Evolutionary conservation across 2,113 vertebrate genomes (phyloP), one percentile per base, ranked within the genome.

Genomic region (Daubentonia madagascariensis): DNA sequence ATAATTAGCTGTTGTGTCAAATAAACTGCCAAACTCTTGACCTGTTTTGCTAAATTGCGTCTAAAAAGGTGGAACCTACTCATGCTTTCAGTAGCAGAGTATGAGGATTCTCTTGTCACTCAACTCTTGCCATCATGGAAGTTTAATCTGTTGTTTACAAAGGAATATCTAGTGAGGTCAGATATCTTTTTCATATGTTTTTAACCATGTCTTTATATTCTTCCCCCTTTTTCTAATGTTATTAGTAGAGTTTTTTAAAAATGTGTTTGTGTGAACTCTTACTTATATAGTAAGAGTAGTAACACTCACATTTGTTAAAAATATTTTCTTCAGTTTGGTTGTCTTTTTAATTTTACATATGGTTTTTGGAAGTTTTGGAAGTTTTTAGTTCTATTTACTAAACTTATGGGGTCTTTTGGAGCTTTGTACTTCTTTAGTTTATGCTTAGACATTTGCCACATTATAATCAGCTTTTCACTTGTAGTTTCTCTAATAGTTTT

Each of bases 401-500:
- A 93, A 85, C 8, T 76, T 61, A 23, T 0, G 8, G 17, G 7
- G 20, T 50, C 43, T 75, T 30, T 59, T 3, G 8, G 37, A 45
- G 14, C 4, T 83, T 61, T 80, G 40, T 65, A 75, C 37, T 35
- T 86, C 3, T 73, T 89, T 17, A 4, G 72, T 93, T 86, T 90
- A 68, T 90, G 17, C 6, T 68, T 90, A 80, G 63, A 85, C 8
- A 93, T 65, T 89, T 81, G 30, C 30, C 54, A 70, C 10, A 68
- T 18, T 5, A 35, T 45, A 28, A 61, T 88, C 61, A 79, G 43
- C 88, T 83, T 5, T 70, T 88, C 32, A 63, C 75, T 72, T 92
- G 5, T 95, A 65, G 25, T 95, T 95, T 89, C 89, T 95, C 45
- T 92, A 61, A n/a, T 43, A 68, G 22, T 79, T 94, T 70, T 91